A percentile compares a stretch with the other conserved stretches of the same genome.
Conservation (phyloP, 2,113 vertebrate genomes). For the Poeciliopsis turrubarensis region DNA sequence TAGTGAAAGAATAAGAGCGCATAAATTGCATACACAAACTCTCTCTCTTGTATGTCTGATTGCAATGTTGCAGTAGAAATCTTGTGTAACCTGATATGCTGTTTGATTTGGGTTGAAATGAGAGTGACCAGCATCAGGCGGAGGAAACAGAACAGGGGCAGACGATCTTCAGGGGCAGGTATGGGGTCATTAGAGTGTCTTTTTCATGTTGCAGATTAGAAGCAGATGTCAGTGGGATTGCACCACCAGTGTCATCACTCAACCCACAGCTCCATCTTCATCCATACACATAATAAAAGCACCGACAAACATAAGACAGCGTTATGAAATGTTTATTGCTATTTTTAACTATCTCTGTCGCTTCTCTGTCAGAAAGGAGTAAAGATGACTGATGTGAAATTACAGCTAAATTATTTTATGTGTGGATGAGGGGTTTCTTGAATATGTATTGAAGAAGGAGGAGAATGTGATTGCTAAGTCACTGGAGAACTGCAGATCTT, state of each 20-base stretch:
- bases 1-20: conserved; percentile 31
- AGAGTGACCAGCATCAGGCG: conserved; percentile 48
- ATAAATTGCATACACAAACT: conserved; percentile 39
- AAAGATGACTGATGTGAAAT: conserved; percentile 30
- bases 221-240: conserved; percentile 82
- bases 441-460: neutral
- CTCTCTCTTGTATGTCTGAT: conserved; percentile 59
- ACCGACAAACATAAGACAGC: conserved; percentile 12
- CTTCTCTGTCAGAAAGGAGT: conserved; percentile 5
- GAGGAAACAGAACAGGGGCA: conserved; percentile 41
- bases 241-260: conserved; percentile 79
- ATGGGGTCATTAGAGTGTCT: conserved; percentile 74
- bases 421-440: too few species aligned
- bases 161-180: conserved; percentile 67
- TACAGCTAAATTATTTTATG: conserved; percentile 1
- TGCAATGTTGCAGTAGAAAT: conserved; percentile 55
- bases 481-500: too few species aligned
- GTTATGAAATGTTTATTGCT: conserved; percentile 26
- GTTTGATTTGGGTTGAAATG: conserved; percentile 74
- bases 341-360: conserved; percentile 16
- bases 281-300: conserved; percentile 21
- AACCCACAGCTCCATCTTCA: conserved; percentile 65
- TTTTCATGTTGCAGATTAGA: conserved; percentile 81
- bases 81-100: conserved; percentile 65
- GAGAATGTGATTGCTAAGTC: too few species aligned